Evolutionary conservation across 2,888 invertebrate genomes (phyloP).

Genomic region (Pristionchus fissidentatus): DNA sequence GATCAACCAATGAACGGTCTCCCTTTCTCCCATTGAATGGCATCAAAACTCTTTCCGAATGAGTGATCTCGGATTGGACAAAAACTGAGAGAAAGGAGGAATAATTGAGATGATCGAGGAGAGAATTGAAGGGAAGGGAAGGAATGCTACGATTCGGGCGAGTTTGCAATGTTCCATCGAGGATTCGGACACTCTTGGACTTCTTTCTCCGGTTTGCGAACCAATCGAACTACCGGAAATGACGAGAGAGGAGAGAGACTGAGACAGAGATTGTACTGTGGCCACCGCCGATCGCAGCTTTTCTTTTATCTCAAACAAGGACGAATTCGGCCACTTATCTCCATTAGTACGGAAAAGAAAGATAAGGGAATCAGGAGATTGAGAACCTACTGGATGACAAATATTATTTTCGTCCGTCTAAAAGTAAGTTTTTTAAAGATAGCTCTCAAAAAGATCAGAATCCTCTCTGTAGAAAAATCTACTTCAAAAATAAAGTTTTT

Average conservation of each 20-base stretch:
- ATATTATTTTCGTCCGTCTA: not conserved
- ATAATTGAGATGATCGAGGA: not conserved
- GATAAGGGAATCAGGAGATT: not conserved
- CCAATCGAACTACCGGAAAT: slow-evolving; percentile 2
- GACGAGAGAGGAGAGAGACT: not conserved
- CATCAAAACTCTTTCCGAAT: not conserved
- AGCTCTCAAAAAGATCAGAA: not conserved
- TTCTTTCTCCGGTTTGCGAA: too few relatives aligned
- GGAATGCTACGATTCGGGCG: not conserved
- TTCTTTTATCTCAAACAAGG: slow-evolving; percentile 34
- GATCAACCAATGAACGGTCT: not conserved
- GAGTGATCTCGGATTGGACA: not conserved
- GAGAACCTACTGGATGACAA: not conserved
- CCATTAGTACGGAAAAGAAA: not conserved
- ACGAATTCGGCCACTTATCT: not conserved
- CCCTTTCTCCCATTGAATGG: not conserved
- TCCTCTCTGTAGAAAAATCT: not conserved
- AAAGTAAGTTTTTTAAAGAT: not conserved
- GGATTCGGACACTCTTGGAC: slow-evolving; percentile 6
- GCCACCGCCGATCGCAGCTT: not conserved
- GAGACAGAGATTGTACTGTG: not conserved
- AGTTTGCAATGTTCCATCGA: not conserved
- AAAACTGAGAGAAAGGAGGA: not conserved
- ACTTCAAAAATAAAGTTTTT: too few relatives aligned
- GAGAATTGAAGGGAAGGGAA: not conserved